These are phyloP conservation scores for Mylabris sibirica DNA, from an alignment of 2,888 invertebrate genomes.

Conservation along the genomic window DNA sequence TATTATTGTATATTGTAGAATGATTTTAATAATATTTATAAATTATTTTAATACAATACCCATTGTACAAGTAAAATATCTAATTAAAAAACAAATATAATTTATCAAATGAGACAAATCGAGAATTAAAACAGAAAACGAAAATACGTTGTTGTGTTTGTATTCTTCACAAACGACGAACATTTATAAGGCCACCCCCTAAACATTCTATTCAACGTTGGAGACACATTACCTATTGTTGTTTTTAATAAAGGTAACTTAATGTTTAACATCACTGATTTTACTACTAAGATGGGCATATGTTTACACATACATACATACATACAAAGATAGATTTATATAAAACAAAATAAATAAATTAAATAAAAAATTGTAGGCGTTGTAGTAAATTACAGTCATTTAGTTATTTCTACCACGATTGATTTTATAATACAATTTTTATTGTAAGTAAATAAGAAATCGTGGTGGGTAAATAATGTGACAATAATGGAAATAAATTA, in stretches of 20 bases:
- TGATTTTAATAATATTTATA: not conserved
- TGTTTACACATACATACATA: conserved; percentile 18
- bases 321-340: not conserved
- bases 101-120: conserved; percentile 22
- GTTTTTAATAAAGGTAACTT: conserved; percentile 46
- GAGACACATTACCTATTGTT: conserved; percentile 48
- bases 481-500: conserved; percentile 23
- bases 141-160: conserved; percentile 36
- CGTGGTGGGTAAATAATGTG: conserved; percentile 21
- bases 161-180: conserved; percentile 33
- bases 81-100: conserved; percentile 21
- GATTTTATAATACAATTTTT: conserved; percentile 24
- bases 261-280: conserved; percentile 42
- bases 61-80: conserved; percentile 6
- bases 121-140: conserved; percentile 37
- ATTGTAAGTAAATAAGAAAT: conserved; percentile 21
- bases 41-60: not conserved
- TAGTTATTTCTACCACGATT: conserved; percentile 21
- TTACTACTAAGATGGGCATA: conserved; percentile 27
- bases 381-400: conserved; percentile 26
- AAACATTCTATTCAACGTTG: conserved; percentile 39
- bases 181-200: conserved; percentile 42
- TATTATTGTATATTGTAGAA: not conserved
- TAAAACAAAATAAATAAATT: not conserved
- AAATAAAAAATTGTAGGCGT: conserved; percentile 16